phyloP scores from a whole-genome alignment of 2,113 vertebrate genomes.

The Anser cygnoides region DNA sequence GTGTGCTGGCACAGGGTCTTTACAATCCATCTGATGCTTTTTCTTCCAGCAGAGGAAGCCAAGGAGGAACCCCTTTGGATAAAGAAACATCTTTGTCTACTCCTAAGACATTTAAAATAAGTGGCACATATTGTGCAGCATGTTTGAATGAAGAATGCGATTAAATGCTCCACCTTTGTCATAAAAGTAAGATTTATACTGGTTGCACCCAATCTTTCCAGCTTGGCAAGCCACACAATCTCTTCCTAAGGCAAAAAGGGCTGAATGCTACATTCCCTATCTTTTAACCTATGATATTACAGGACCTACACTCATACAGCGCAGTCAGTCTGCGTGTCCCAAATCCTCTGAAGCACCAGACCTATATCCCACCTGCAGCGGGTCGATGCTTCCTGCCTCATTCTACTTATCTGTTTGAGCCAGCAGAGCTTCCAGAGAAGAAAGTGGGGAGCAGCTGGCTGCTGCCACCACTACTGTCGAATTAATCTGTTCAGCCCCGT shows the following conservation, averaged over 20 bases:
- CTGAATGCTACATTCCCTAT: background rate
- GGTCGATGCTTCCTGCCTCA: rapidly evolving
- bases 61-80: background rate
- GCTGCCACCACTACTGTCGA: background rate
- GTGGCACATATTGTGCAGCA: background rate
- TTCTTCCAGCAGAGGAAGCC: background rate
- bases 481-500: background rate
- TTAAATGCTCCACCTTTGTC: constrained; percentile 3
- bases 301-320: background rate
- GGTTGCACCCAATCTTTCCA: background rate
- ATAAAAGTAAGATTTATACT: background rate
- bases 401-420: background rate
- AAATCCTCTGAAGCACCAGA: background rate
- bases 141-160: background rate
- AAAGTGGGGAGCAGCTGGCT: background rate
- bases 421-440: background rate
- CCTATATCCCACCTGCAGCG: rapidly evolving
- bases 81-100: background rate
- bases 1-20: background rate
- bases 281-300: background rate
- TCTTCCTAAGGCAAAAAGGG: background rate
- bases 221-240: background rate
- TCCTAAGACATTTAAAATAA: background rate
- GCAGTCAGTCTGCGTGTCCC: background rate
- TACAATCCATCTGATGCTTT: background rate